Evolutionary conservation across 2,797 vertebrate genomes (phyloP).

Genomic region (Enteromius radiatus): DNA sequence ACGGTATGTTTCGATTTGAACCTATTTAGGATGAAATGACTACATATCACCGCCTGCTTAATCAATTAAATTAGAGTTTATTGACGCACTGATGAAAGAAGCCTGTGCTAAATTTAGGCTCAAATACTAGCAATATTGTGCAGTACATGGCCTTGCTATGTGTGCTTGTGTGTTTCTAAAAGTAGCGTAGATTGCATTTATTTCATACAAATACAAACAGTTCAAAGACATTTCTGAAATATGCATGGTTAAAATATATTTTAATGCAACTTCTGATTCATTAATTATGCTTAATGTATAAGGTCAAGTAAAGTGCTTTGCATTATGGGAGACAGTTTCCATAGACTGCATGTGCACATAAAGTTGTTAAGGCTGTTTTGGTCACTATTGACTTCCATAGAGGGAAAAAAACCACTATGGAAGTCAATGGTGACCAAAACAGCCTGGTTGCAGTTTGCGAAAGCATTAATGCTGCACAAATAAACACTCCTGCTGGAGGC

Average conservation of each 20-base stretch:
- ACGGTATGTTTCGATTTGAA: not conserved
- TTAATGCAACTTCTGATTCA: not conserved
- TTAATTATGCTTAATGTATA: not conserved
- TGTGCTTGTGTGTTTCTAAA: not conserved
- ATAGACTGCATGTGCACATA: not conserved
- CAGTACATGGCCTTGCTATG: not conserved
- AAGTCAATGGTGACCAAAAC: no score
- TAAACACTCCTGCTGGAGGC: not conserved
- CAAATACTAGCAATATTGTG: no score
- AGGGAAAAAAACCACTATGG: no score
- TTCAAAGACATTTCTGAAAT: not conserved
- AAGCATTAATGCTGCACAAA: constrained; percentile 1
- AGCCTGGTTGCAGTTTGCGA: not conserved
- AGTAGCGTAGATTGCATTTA: not conserved
- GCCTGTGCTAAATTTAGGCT: no score
- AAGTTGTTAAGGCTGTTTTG: not conserved
- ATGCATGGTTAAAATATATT: no score
- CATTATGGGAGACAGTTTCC: not conserved
- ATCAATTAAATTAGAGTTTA: not conserved
- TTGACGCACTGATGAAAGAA: not conserved
- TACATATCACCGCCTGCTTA: not conserved
- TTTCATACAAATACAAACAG: not conserved
- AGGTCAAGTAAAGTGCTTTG: not conserved
- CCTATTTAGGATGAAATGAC: not conserved
- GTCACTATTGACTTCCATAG: no score